Evolutionary conservation across 2,797 vertebrate genomes (phyloP), one percentile per base, ranked within the genome.

Genomic region (Rhynchotus rufescens): DNA sequence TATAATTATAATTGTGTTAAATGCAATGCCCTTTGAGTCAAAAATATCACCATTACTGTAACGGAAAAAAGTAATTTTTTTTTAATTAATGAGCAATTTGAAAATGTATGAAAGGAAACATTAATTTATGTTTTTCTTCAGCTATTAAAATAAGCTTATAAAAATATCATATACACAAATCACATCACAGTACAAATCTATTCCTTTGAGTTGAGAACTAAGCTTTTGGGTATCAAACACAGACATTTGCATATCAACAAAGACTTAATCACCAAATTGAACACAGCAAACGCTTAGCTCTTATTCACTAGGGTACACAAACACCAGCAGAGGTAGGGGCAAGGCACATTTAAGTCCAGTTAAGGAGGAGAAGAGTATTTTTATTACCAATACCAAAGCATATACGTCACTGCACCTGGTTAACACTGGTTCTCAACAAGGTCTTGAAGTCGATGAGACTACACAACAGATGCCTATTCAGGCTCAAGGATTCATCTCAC

Each of bases 61-160:
- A 81, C 16, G 7, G 47, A 90, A 94, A 90, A 90, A 85, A 79
- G 42, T 56, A 90, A 93, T 96, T 80, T 93, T 47, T 49, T 49
- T 96, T 90, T 84, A 94, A 95, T 89, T 93, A 95, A 94, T 80
- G 60, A 75, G 78, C 76, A 72, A 76, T 86, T 88, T 93, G 30
- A 76, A 93, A 95, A 96, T 59, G 22, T 61, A 71, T 1, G 17
- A 87, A 88, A 26, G 77, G 68, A 92, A 66, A 34, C 54, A 92
- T 42, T 80, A 77, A 75, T 32, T 54, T 51, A 69, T 88, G 26
- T 60, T 72, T 79, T 88, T 61, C 62, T 90, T 72, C 32, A 93
- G 60, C 68, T 91, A 44, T 45, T 94, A 42, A 88, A 76, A 22
- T 83, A 86, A 67, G 62, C 82, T 79, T 45, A 64, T 32, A 47